Base-by-base conservation (phyloP, 2,888 invertebrate genomes). In the Callosobruchus maculatus region DNA sequence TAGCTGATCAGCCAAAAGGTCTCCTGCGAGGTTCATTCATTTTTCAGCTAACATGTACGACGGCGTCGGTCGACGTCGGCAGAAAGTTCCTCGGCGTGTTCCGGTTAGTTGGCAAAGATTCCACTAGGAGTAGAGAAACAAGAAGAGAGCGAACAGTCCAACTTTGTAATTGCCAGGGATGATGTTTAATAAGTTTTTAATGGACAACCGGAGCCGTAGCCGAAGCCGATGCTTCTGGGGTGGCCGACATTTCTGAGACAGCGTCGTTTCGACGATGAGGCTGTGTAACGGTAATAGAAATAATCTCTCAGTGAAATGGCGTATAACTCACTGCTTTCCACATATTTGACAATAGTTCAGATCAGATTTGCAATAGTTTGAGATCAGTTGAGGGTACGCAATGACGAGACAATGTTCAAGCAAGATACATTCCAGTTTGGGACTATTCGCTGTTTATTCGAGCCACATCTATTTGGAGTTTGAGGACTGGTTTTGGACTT, bases 171-270 rank as follows among this genome's bases (percentile, higher is more conserved):
- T 90, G 90, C 88, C 87, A 87, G 90, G 89, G 90, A 90, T 90
- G 90, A 90, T 90, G 90, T 90, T 90, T 90, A 90, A 90, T 90
- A 90, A 90, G 89, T 90, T 90, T 90, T 90, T 90, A 91, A 90
- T 90, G 89, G 90, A 89, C 86, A 86, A 80, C 87, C 81, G 79
- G 77, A 81, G 71, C 71, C 21, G 26, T 21, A 68, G 70, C 22
- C 70, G 70, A 26, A 30, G 69, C 66, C 5, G 70, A 49, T 70
- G 70, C 66, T 26, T 31, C 70, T 20, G 21, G 31, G 67, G 72
- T 21, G 67, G 3, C 20, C 67, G 21, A 67, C n/a, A 67, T n/a
- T n/a, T n/a, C 68, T 21, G 18, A 20, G 22, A 21, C 49, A 22
- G 20, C 69, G 22, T 31, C 72, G 67, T 49, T 70, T 21, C 75